A percentile compares a stretch with the other conserved stretches of the same genome.
phyloP scores from a whole-genome alignment of 2,888 invertebrate genomes.

The Scaptomyza polygonia region DNA sequence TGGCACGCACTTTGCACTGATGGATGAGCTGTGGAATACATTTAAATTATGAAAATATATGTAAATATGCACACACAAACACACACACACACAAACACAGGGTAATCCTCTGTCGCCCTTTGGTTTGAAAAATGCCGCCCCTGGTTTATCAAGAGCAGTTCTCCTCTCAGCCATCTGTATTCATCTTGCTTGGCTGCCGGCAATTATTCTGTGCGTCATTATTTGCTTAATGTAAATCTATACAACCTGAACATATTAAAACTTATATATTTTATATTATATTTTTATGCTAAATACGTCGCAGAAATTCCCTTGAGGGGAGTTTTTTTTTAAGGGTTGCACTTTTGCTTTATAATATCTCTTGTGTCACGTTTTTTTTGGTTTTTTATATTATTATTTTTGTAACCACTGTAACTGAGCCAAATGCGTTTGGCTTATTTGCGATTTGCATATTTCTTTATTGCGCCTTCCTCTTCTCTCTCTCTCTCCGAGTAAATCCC shows the following conservation, averaged over 20 bases:
- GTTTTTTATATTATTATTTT: no score
- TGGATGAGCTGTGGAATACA: constrained; percentile 51
- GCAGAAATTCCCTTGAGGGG: constrained; percentile 29
- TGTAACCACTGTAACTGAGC: constrained; percentile 48
- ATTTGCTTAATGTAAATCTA: constrained; percentile 31
- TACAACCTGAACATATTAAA: constrained; percentile 2
- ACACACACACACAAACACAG: no score
- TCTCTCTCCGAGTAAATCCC: constrained; percentile 3
- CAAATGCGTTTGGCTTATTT: constrained; percentile 68
- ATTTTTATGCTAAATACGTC: constrained; percentile 43
- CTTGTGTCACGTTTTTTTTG: constrained; percentile 7
- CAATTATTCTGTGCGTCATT: constrained; percentile 40
- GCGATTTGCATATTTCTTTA: constrained; percentile 63
- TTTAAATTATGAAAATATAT: constrained; percentile 56
- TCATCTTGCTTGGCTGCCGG: constrained; percentile 25
- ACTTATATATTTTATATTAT: constrained; percentile 12
- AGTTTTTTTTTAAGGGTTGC: constrained; percentile 56
- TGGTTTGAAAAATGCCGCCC: constrained; percentile 11
- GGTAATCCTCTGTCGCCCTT: neutral
- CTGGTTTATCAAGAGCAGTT: constrained; percentile 16
- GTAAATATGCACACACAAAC: constrained; percentile 12
- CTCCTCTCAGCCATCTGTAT: constrained; percentile 69
- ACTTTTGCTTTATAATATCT: constrained; percentile 9
- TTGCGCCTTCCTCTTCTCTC: neutral
- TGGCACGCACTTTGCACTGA: constrained; percentile 31